Base-by-base conservation (phyloP, 2,888 invertebrate species). In the Epiblema foenella region DNA sequence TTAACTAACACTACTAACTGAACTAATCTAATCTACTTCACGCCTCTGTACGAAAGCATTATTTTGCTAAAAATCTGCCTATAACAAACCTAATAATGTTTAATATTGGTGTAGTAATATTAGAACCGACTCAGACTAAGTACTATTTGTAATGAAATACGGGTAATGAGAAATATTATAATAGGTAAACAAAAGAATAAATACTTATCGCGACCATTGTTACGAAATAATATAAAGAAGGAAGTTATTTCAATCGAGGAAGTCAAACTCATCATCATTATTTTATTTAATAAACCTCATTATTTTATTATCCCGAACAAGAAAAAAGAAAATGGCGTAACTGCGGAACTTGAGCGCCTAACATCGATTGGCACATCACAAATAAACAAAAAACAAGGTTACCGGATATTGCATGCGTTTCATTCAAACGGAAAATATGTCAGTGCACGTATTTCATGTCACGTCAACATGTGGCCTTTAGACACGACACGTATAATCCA, bases 1-100 rank as follows among this genome's bases (percentile, higher is more conserved):
- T 70, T 73, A 71, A 79, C 65, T 60, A 78, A 77, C 73, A 70
- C 69, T 64, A 78, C 76, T 83, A 83, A 86, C 78, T 68, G 15
- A 64, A 18, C n/a, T 37, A 7, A 39, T 18, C n/a, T 49, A 12
- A 46, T 18, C 49, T 49, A 37, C 10, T 1, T 17, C 33, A 33
- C 17, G 15, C 10, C 15, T 18, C 24, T 29, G n/a, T 46, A 46
- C 42, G 15, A 54, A n/a, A 15, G 24, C 15, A 24, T 54, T 12
- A 29, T 24, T 12, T 24, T 54, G 5, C 12, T 54, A 24, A 10
- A 18, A 11, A 52, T 11, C 11, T 52, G 10, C 51, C 20, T 1
- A 20, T 42, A 42, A 42, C 12, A 42, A 42, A 5, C 33, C 9
- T 33, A 33, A 33, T 33, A 33, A 33, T 5, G 33, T 33, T 33